Evolutionary conservation across 1,140 invertebrate species (phyloP).

Genomic region (Bombus consobrinus): DNA sequence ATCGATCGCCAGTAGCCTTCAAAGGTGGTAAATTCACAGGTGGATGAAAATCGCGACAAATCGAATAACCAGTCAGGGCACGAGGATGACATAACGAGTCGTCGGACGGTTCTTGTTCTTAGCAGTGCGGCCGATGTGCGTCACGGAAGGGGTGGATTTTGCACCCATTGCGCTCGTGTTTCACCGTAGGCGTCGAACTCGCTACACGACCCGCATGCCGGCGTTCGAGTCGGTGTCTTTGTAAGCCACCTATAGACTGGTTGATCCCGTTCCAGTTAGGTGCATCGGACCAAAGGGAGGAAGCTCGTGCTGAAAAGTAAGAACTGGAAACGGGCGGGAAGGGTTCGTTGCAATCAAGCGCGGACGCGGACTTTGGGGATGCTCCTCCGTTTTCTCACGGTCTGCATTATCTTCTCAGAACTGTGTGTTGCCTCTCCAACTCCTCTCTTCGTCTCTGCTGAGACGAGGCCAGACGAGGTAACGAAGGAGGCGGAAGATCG

Average conservation of each 20-base stretch:
- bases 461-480: conserved; percentile 51
- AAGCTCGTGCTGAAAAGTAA: conserved; percentile 55
- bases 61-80: conserved; percentile 49
- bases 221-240: conserved; percentile 39
- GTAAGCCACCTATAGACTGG: conserved; percentile 46
- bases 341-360: conserved; percentile 67
- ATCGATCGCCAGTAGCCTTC: not conserved
- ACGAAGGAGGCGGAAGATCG: conserved; percentile 44
- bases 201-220: conserved; percentile 67
- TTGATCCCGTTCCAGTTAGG: conserved; percentile 33
- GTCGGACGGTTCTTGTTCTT: conserved; percentile 54
- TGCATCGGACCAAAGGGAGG: conserved; percentile 59
- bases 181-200: conserved; percentile 31
- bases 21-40: conserved; percentile 11
- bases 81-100: conserved; percentile 54
- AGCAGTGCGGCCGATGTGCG: conserved; percentile 16
- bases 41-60: not conserved
- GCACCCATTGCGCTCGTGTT: conserved; percentile 48
- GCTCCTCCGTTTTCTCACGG: conserved; percentile 63
- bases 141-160: conserved; percentile 12
- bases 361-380: conserved; percentile 52
- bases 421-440: conserved; percentile 48
- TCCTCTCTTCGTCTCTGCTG: conserved; percentile 12
- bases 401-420: conserved; percentile 63
- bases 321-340: conserved; percentile 57